Base-by-base conservation (phyloP, 1,140 invertebrate species). In the Platyscapa corneri region DNA sequence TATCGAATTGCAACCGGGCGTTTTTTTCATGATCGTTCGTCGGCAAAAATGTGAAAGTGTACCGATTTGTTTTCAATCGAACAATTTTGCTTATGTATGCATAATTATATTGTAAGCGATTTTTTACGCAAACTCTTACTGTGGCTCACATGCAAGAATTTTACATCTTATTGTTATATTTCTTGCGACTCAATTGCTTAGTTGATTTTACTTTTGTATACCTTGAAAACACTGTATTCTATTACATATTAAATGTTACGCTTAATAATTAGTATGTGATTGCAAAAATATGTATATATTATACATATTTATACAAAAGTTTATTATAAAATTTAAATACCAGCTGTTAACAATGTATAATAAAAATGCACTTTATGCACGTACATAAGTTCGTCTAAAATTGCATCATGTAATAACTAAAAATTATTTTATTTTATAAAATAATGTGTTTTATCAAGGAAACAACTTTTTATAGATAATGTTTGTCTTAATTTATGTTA, bases 351-450 rank as follows among this genome's bases (percentile, higher is more conserved):
- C n/a, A 81, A 81, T 81, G 67, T 85, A 82, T 37, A 82, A 75
- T 34, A 81, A 77, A 46, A 82, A 65, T 75, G 27, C 79, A 53
- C 32, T 74, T 42, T 84, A 30, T 78, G 65, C 83, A 79, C 32
- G 60, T 72, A 84, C 42, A 39, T 30, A 84, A 53, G 46, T 79
- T 72, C 23, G 53, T 46, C 42, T 72, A 72, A 84, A 32, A 84
- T 72, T 70, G 76, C 75, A 84, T 84, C 49, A 79, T 84, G 83
- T 84, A 84, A 56, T 12, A 79, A 79, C 49, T 56, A 42, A 23
- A 78, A 84, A 84, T 42, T 79, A 84, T 84, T 72, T 84, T 78
- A 42, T 79, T 84, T 79, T 53, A 84, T 84, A 79, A 84, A 83
- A 75, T 67, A 84, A 84, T 84, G 27, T 80, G 67, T 85, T 80